Evolutionary conservation across 2,888 invertebrate genomes (phyloP), one percentile per base, ranked within the genome.

Genomic region (Oscheius onirici): DNA sequence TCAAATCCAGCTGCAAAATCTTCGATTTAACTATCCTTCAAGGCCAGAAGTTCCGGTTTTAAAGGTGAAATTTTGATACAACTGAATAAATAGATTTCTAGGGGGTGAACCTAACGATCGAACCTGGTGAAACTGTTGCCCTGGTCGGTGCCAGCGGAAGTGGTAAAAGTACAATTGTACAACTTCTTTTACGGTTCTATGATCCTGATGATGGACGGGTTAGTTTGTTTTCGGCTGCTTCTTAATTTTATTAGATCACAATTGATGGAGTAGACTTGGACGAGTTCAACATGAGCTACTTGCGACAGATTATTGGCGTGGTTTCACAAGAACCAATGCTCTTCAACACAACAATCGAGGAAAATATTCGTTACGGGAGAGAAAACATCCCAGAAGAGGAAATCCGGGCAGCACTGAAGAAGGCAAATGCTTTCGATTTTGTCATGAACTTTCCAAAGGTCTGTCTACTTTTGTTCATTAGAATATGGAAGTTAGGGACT

Each of bases 321-420:
- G 88, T 88, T 43, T 74, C 73, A n/a, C 82, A 82, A 58, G 81
- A 91, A 77, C 90, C 90, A 2, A 91, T 94, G 5, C 90, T 95
- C 13, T 90, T 91, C 83, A 89, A 88, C 24, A 87, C 87, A 0
- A 88, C 89, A 6, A 90, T 91, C 61, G 88, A 86, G 13, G 90
- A 90, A 34, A 90, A 90, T 75, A 81, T 90, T 13, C 87, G 88
- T 26, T 90, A 89, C 57, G 83, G 82, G 40, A 69, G 73, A 60
- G 68, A 69, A 10, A 74, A 76, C 57, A 76, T 78, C 15, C 79
- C 78, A 10, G 80, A 82, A 0, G 71, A 73, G 8, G 79, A 82
- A 17, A 80, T 86, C 13, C 54, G 68, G 15, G 28, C 63, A 1
- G 84, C 84, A 0, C 69, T 82, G 11, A 88, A 87, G 69, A 87